These are phyloP conservation scores for Myiozetetes cayanensis DNA, from an alignment of 2,113 vertebrate species.

Conservation along the genomic window DNA sequence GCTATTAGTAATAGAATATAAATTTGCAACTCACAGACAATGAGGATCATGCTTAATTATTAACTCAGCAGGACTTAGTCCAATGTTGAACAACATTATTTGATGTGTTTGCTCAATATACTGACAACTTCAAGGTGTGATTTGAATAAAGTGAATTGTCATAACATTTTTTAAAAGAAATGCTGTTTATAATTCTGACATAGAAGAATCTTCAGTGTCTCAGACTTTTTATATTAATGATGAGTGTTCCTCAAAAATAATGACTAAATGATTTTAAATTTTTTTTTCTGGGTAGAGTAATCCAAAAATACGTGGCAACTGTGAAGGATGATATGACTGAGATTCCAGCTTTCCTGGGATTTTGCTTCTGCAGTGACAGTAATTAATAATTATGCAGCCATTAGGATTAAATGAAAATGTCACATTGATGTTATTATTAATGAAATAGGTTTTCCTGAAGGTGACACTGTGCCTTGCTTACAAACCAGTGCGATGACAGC, in stretches of 20 bases:
- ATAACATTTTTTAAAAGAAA: background rate
- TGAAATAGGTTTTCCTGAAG: background rate
- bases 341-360: background rate
- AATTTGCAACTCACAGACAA: background rate
- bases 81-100: background rate
- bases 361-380: conserved; percentile 23
- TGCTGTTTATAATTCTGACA: background rate
- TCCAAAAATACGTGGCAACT: background rate
- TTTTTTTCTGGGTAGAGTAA: background rate
- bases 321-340: background rate
- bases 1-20: background rate
- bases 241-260: background rate
- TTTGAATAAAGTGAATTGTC: background rate
- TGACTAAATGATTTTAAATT: background rate
- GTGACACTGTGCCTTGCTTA: conserved; percentile 20
- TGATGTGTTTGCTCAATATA: background rate
- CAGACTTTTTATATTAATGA: background rate
- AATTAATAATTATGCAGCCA: conserved; percentile 53
- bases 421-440: background rate
- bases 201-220: background rate
- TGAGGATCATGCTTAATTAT: background rate
- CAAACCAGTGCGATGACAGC: background rate
- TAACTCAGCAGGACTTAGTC: background rate
- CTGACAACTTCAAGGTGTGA: background rate
- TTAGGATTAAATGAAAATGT: conserved; percentile 39